Conservation (phyloP, 2,797 vertebrate genomes). For the Aselliscus stoliczkanus region DNA sequence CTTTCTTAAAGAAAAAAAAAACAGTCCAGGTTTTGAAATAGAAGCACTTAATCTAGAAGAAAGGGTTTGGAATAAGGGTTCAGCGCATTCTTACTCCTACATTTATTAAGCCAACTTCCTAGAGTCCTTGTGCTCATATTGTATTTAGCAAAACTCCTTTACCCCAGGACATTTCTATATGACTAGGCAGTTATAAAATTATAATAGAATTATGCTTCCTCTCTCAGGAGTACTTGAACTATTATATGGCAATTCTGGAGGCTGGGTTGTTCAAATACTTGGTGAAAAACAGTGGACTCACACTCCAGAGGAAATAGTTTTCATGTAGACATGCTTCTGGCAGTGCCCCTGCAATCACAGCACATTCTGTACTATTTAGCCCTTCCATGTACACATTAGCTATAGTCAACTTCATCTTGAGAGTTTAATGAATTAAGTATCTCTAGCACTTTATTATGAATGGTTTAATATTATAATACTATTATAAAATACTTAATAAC, state of each 20-base stretch:
- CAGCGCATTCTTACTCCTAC: background rate
- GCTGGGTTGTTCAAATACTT: background rate
- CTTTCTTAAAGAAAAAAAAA: background rate
- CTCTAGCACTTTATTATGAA: background rate
- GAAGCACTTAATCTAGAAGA: background rate
- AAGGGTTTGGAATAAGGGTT: background rate
- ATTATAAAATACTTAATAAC: background rate
- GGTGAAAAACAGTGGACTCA: background rate
- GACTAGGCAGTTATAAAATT: background rate
- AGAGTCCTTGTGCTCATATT: background rate
- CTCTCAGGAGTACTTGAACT: background rate
- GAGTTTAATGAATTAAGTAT: background rate
- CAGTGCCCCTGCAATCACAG: background rate
- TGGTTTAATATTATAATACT: background rate
- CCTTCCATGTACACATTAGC: background rate
- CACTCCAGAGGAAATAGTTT: background rate
- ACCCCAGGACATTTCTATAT: background rate
- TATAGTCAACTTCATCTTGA: background rate
- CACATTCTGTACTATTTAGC: background rate
- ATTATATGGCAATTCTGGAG: background rate
- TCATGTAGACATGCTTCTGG: background rate
- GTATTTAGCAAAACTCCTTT: background rate
- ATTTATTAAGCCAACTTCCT: background rate
- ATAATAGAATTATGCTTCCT: background rate
- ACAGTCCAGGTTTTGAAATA: background rate